phyloP scores from a whole-genome alignment of 35 echinoderm and acorn worm species.

The Patiria miniata region DNA sequence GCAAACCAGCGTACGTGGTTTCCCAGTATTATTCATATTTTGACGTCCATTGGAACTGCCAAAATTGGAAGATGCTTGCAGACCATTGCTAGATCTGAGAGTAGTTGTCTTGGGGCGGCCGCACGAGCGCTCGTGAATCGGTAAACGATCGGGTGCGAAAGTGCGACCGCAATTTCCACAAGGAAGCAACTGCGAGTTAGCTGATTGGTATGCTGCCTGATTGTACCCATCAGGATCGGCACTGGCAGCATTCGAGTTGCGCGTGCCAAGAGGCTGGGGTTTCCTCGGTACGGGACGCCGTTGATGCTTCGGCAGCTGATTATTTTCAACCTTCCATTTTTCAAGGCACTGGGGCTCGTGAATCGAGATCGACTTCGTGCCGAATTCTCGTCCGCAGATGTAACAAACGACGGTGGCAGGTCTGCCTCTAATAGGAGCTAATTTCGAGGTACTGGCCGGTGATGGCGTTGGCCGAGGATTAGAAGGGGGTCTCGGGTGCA shows the following conservation, averaged over 20 bases:
- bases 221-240: slow-evolving; percentile 47
- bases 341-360: slow-evolving; percentile 96
- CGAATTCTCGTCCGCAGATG: slow-evolving; percentile 97
- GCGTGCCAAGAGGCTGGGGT: slow-evolving; percentile 49
- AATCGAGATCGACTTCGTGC: slow-evolving; percentile 90
- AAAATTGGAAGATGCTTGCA: not conserved
- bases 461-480: slow-evolving; percentile 10
- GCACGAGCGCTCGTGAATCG: slow-evolving; percentile 57
- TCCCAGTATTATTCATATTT: slow-evolving; percentile 16
- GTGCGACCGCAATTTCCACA: slow-evolving; percentile 56
- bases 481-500: slow-evolving; percentile 26
- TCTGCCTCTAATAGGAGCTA: slow-evolving; percentile 16
- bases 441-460: not conserved
- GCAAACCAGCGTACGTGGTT: slow-evolving; percentile 78
- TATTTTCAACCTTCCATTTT: slow-evolving; percentile 88
- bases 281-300: slow-evolving; percentile 67
- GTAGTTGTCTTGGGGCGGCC: slow-evolving; percentile 45
- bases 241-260: not conserved
- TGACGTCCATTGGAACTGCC: not conserved
- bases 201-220: slow-evolving; percentile 44
- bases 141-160: slow-evolving; percentile 56
- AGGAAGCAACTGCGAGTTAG: slow-evolving; percentile 42
- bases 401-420: slow-evolving; percentile 83
- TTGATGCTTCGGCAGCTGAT: slow-evolving; percentile 82
- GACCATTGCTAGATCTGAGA: not conserved